phyloP scores from a whole-genome alignment of 1,140 invertebrate species.

The Myzus persicae region DNA sequence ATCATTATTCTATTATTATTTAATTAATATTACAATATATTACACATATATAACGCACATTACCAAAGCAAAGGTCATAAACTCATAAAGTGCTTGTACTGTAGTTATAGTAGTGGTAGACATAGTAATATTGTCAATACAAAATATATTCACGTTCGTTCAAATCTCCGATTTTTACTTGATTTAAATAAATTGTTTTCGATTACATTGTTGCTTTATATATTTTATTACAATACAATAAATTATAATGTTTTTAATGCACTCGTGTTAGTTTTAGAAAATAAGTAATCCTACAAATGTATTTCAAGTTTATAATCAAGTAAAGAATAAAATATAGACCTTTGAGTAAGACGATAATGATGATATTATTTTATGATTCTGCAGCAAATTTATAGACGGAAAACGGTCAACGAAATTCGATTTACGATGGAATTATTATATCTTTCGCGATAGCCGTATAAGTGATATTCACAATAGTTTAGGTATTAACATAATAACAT shows the following conservation, averaged over 20 bases:
- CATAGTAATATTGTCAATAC: not conserved
- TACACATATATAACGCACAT: not conserved
- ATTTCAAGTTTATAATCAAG: not conserved
- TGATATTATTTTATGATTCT: not conserved
- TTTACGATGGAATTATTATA: not conserved
- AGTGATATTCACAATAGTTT: not conserved
- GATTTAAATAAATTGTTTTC: not conserved
- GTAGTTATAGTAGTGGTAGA: not conserved
- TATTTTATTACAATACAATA: not conserved
- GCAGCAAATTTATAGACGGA: not conserved
- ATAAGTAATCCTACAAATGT: not conserved
- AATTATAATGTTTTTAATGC: not conserved
- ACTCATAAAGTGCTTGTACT: not conserved
- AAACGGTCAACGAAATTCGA: not conserved
- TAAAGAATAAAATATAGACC: not conserved
- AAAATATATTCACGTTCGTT: not conserved
- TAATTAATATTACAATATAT: not conserved
- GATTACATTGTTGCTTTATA: too few species aligned
- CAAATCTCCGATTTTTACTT: not conserved
- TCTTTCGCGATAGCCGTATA: not conserved
- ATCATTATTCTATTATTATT: not conserved
- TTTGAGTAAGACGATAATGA: not conserved
- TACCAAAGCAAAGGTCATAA: not conserved
- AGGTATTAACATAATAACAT: not conserved
- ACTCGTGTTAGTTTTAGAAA: not conserved